phyloP scores from a whole-genome alignment of 23 tunicate genomes.

The Oikopleura dioica region DNA sequence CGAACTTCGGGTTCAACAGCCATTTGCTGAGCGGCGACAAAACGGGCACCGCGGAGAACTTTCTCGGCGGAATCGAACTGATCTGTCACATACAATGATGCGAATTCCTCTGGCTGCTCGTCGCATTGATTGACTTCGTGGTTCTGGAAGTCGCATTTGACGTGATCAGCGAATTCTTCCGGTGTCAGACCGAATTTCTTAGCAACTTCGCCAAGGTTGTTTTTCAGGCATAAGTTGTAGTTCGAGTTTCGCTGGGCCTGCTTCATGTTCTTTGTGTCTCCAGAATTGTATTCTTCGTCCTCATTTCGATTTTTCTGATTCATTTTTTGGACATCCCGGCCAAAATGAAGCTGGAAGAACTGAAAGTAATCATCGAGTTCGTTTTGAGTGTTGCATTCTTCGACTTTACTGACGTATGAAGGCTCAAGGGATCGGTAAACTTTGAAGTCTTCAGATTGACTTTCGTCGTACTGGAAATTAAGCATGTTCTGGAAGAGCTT shows the following conservation, averaged over 20 bases:
- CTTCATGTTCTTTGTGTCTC: constrained; percentile 1
- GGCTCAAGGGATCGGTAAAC: not conserved
- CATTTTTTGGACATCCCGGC: constrained; percentile 83
- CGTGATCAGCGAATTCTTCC: constrained; percentile 73
- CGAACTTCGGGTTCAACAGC: constrained; percentile 86
- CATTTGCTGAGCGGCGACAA: constrained; percentile 88
- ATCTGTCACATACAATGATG: constrained; percentile 45
- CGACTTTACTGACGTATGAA: not conserved
- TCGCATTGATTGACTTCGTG: constrained; percentile 76
- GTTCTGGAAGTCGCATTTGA: constrained; percentile 62
- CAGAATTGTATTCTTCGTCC: not conserved
- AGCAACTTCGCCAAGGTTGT: constrained; percentile 49
- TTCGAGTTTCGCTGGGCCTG: constrained; percentile 3
- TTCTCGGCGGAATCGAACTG: constrained; percentile 64
- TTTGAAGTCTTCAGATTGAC: constrained; percentile 20
- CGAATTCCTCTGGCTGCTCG: constrained; percentile 59
- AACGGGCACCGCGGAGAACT: constrained; percentile 66
- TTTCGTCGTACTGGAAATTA: constrained; percentile 71
- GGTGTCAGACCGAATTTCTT: constrained; percentile 91
- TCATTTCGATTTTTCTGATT: constrained; percentile 18
- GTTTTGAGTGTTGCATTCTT: not conserved
- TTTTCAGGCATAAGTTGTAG: not conserved
- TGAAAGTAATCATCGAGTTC: constrained; percentile 1
- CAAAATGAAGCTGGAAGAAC: constrained; percentile 39
- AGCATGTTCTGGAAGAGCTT: constrained; percentile 62